Conservation (phyloP, 2,888 invertebrate species). For the Rhaphigaster nebulosa region DNA sequence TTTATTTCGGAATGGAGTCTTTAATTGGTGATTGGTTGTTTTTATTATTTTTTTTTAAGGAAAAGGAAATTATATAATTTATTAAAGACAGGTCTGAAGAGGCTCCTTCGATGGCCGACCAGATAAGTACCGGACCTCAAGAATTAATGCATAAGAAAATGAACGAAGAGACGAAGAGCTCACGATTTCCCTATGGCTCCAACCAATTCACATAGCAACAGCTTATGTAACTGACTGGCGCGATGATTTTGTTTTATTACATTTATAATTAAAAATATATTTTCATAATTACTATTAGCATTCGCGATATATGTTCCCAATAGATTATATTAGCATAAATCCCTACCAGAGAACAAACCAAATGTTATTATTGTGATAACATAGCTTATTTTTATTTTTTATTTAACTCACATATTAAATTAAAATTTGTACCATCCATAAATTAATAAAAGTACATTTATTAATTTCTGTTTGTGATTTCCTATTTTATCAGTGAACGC, state of each 20-base stretch:
- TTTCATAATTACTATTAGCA: not conserved
- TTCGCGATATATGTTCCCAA: not conserved
- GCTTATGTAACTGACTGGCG: not conserved
- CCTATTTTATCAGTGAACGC: not conserved
- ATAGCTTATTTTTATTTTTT: no score
- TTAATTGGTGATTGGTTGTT: not conserved
- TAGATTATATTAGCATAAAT: not conserved
- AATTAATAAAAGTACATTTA: not conserved
- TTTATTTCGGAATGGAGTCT: not conserved
- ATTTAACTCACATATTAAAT: no score
- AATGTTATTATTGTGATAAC: no score
- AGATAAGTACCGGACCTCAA: not conserved
- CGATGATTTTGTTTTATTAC: not conserved
- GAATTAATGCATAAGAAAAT: conserved; percentile 32
- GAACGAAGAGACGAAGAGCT: not conserved
- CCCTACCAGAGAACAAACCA: no score
- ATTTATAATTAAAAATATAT: not conserved
- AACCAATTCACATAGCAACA: conserved; percentile 10
- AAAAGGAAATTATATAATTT: not conserved
- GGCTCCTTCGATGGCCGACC: not conserved
- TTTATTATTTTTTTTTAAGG: not conserved
- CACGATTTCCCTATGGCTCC: not conserved
- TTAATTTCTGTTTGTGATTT: no score
- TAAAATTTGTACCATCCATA: not conserved
- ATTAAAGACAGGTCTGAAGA: not conserved